Evolutionary conservation across 2,888 invertebrate species (phyloP).

Genomic region (Brachycybe producta): DNA sequence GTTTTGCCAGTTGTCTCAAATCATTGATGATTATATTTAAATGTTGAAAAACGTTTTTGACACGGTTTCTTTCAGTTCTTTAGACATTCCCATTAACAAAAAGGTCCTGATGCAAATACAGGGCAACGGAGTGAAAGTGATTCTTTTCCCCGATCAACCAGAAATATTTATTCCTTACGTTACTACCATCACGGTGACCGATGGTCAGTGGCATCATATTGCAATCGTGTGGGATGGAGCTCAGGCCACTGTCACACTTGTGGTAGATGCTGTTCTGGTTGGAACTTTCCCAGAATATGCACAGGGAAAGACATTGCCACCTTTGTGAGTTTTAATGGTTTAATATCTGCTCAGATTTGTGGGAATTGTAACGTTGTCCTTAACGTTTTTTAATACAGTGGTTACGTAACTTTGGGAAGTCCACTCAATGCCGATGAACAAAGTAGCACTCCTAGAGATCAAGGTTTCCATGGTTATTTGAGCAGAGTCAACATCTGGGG

Average conservation of each 20-base stretch:
- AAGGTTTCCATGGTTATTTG: constrained; percentile 89
- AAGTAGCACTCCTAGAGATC: constrained; percentile 67
- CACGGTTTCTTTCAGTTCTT: constrained; percentile 40
- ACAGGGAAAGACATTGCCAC: constrained; percentile 62
- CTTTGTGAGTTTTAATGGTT: constrained; percentile 50
- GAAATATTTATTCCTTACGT: constrained; percentile 81
- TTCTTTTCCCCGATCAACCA: constrained; percentile 72
- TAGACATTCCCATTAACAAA: constrained; percentile 52
- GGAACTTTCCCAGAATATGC: constrained; percentile 83
- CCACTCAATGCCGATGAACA: constrained; percentile 58
- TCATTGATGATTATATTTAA: not conserved
- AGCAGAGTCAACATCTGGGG: constrained; percentile 93
- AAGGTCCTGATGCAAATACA: constrained; percentile 79
- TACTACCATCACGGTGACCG: constrained; percentile 84
- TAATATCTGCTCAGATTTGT: not conserved
- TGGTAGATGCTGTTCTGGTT: constrained; percentile 90
- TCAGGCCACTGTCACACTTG: constrained; percentile 70
- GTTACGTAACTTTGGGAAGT: constrained; percentile 83
- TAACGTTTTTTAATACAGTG: constrained; percentile 46
- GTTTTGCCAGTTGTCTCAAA: constrained; percentile 24
- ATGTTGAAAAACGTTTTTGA: not conserved
- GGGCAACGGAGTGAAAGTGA: constrained; percentile 82
- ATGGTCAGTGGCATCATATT: constrained; percentile 93
- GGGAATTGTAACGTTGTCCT: not conserved
- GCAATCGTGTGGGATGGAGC: constrained; percentile 88